Evolutionary conservation across 2,797 vertebrate genomes (phyloP).

Genomic region (Peromyscus attwateri): DNA sequence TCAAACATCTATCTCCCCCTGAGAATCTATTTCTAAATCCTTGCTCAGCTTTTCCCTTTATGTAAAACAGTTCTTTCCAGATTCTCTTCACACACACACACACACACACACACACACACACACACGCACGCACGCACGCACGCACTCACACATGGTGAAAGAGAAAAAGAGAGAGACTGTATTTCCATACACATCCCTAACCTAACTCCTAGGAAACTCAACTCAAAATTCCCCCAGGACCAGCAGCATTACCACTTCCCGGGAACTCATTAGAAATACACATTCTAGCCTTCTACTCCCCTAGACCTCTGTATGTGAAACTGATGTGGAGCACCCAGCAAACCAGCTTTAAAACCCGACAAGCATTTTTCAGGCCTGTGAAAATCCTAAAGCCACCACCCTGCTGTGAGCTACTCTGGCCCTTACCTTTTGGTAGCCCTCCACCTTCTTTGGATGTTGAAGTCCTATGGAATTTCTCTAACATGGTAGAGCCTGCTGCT

Average conservation of each 20-base stretch:
- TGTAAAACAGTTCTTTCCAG: background rate
- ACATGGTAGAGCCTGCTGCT: background rate
- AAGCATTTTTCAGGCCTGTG: background rate
- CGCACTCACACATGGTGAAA: rapidly evolving
- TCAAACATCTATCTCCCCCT: background rate
- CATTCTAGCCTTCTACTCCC: background rate
- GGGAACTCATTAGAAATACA: background rate
- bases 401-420: rapidly evolving
- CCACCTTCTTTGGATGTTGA: rapidly evolving
- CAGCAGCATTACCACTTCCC: background rate
- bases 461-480: background rate
- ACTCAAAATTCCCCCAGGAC: background rate
- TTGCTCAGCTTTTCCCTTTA: background rate
- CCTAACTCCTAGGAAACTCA: background rate
- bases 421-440: rapidly evolving
- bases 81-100: background rate
- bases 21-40: no score
- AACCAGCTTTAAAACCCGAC: background rate
- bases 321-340: no score
- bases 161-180: background rate
- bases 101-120: background rate
- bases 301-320: background rate
- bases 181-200: background rate
- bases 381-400: no score
- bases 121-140: background rate